Conservation (phyloP, 2,113 vertebrate genomes). For the Marcusenius ussheri region DNA sequence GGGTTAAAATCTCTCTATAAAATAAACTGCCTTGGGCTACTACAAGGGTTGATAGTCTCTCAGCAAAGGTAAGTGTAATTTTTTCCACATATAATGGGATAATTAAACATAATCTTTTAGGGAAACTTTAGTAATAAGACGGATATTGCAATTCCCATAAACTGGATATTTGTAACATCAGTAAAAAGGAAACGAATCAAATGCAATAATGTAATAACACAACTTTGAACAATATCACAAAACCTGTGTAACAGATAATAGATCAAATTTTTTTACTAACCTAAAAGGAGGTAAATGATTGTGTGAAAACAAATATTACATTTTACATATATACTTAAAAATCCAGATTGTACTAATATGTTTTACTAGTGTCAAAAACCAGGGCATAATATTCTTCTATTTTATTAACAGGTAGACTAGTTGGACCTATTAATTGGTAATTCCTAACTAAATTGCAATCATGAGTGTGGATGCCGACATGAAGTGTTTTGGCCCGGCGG, state of each 20-base stretch:
- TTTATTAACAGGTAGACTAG: neutral
- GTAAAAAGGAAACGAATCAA: neutral
- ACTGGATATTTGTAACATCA: neutral
- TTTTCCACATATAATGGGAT: slow-evolving; percentile 35
- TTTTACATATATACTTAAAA: neutral
- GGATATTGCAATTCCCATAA: neutral
- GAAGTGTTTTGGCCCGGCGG: slow-evolving; percentile 70
- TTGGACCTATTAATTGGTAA: neutral
- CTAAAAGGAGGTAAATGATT: neutral
- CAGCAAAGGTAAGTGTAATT: slow-evolving; percentile 53
- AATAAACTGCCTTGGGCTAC: slow-evolving; percentile 41
- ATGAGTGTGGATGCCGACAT: slow-evolving; percentile 74
- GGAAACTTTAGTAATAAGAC: neutral
- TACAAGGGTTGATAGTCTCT: slow-evolving; percentile 42
- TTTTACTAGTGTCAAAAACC: neutral
- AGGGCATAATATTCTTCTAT: neutral
- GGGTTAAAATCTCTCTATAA: slow-evolving; percentile 50
- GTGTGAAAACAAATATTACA: neutral
- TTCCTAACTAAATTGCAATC: slow-evolving; percentile 39
- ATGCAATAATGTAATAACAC: neutral
- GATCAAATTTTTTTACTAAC: neutral
- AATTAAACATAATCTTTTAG: neutral
- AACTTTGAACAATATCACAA: neutral
- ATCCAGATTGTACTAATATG: neutral
- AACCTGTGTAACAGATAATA: too few relatives aligned